Evolutionary conservation across 2,888 invertebrate genomes (phyloP), one percentile per base, ranked within the genome.

Genomic region (Xestia ashworthii): DNA sequence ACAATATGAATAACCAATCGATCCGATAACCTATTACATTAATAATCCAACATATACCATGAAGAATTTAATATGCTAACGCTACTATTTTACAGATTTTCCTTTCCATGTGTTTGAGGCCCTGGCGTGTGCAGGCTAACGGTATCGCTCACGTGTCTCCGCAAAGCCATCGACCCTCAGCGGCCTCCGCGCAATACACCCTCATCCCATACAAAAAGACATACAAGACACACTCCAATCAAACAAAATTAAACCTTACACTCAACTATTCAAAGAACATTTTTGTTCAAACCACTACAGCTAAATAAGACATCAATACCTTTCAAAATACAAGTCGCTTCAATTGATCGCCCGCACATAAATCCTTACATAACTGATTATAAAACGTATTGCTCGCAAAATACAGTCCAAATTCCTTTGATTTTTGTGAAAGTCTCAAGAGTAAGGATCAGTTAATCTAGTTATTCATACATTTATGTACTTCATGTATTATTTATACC

Each of bases 131-230:
- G 93, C 93, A 94, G 90, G 91, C 91, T 96, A 96, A 96, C 96
- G 96, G 96, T 95, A 94, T 81, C 89, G 90, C 92, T 96, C 96
- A 96, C 96, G 96, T 96, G 96, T 95, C 96, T 94, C 94, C 91
- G 90, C 91, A 92, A 90, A 95, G 96, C 93, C 96, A 96, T 95
- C 96, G 96, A 96, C 96, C 96, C 96, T 95, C 93, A 85, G 90
- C 95, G 95, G 96, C 96, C 96, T 95, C 95, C 93, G 95, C 96
- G 94, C 95, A 95, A 95, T 95, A 94, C 91, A 67, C 66, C 65
- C 11, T 25, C 4, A n/a, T n/a, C 50, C 68, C 71, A 75, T 11
- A 46, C 78, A 74, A 80, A 74, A 80, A 22, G 80, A 53, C 65
- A 9, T 82, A 88, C 44, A 69, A 74, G 70, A 44, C 64, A 55